Base-by-base conservation (phyloP, 1,140 invertebrate species). In the Bathynomus jamesi region DNA sequence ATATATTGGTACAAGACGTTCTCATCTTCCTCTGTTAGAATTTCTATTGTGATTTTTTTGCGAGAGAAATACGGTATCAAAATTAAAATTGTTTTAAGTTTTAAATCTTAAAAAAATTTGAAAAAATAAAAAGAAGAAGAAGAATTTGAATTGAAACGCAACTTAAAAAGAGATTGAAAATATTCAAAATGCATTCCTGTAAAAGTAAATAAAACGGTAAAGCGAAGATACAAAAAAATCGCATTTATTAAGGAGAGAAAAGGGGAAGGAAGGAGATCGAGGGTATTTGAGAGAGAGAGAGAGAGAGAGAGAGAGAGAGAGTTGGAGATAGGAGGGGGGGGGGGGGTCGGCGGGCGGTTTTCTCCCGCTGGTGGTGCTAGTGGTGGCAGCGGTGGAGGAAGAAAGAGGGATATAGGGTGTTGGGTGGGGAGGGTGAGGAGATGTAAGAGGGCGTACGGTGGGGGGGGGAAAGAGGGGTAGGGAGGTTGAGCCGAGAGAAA, bases 151-250 rank as follows among this genome's bases (percentile, higher is more conserved):
- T 53, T 53, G 40, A 53, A 53, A 53, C 40, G 40, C 40, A 17
- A 17, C 40, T 53, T 53, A 53, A 53, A 53, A 53, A 21, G 40
- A 53, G 40, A 53, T 53, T 53, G 40, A 53, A 53, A 53, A 53
- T 53, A 53, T 53, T 53, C 40, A 21, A 53, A 53, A 53, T 53
- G 40, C 40, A 53, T 53, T 53, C 40, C 40, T 53, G 13, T 53
- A 53, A 53, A 53, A 53, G 40, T 53, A 53, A 53, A 53, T 53
- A 53, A 53, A 53, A 53, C 40, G 40, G 21, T 53, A 53, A 53
- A 53, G 21, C 40, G 40, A 21, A 53, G 40, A 53, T 53, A 53
- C 40, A 21, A 53, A 53, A 53, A 53, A 53, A 53, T 53, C 21
- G 40, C 21, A 53, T 53, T 53, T 53, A 53, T 53, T 53, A 53